Percentiles rank a stretch among this genome's conserved stretches.
These are phyloP conservation scores for Thereva nobilitata DNA, from an alignment of 2,888 invertebrate species.

Conservation along the genomic window DNA sequence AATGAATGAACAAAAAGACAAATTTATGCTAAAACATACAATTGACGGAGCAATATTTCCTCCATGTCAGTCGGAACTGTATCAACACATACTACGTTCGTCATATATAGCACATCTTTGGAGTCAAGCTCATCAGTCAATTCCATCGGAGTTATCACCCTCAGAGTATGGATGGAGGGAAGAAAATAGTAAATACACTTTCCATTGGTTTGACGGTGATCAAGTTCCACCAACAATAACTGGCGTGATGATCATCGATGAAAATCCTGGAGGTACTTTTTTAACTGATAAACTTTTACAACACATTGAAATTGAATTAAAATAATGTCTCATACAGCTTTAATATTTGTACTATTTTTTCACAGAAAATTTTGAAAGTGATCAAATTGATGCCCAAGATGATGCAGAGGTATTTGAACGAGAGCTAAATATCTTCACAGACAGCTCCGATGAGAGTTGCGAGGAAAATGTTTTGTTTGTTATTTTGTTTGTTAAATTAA, in stretches of 20 bases:
- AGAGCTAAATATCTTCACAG: too few species aligned
- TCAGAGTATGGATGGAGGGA: constrained; percentile 35
- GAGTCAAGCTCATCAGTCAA: constrained; percentile 35
- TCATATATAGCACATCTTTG: constrained; percentile 37
- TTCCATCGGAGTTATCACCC: constrained; percentile 25
- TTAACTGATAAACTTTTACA: background rate
- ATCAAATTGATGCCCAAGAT: too few species aligned
- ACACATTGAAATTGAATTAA: background rate
- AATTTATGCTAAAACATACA: background rate
- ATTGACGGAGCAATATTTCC: constrained; percentile 31
- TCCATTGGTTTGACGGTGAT: constrained; percentile 9
- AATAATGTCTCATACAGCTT: background rate
- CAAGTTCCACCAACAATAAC: constrained; percentile 6
- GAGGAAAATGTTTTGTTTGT: too few species aligned
- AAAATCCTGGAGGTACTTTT: constrained; percentile 15
- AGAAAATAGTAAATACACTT: constrained; percentile 30
- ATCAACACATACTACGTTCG: constrained; percentile 31
- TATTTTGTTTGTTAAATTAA: too few species aligned
- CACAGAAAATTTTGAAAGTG: too few species aligned
- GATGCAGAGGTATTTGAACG: too few species aligned
- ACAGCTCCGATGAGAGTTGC: too few species aligned
- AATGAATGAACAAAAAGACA: background rate
- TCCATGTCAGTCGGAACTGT: constrained; percentile 29
- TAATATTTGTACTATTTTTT: too few species aligned
- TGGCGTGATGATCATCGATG: background rate